Evolutionary conservation across 1,140 invertebrate species (phyloP).

Genomic region (Theocolax elegans): DNA sequence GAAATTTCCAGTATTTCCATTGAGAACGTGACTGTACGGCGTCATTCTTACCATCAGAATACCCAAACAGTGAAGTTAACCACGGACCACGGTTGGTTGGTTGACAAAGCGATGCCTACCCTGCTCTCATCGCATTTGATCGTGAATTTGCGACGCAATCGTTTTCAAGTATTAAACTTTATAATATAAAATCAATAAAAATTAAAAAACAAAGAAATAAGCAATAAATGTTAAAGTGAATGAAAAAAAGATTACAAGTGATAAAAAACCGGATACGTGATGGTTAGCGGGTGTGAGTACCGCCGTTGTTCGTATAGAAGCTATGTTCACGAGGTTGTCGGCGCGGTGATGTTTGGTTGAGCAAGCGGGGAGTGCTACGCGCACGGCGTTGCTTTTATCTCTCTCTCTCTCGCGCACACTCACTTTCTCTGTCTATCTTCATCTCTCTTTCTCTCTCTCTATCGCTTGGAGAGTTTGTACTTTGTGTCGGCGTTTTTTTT

Average conservation of each 20-base stretch:
- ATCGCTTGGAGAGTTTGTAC: no score
- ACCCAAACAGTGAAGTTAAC: constrained; percentile 3
- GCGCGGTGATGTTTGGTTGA: constrained; percentile 26
- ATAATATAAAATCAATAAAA: no score
- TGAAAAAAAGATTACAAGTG: neutral
- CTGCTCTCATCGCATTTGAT: constrained; percentile 31
- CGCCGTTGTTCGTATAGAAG: neutral
- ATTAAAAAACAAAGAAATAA: no score
- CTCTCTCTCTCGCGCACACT: constrained; percentile 11
- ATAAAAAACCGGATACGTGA: constrained; percentile 6
- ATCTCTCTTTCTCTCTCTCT: no score
- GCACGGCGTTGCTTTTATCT: constrained; percentile 31
- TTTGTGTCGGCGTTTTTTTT: constrained; percentile 1
- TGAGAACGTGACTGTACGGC: neutral
- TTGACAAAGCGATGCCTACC: constrained; percentile 15
- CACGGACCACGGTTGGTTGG: no score
- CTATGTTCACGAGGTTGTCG: constrained; percentile 12
- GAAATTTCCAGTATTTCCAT: neutral
- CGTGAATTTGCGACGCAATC: neutral
- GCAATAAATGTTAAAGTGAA: neutral
- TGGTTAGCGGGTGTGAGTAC: constrained; percentile 12
- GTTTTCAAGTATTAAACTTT: no score
- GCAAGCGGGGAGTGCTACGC: neutral
- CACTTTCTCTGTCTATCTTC: no score
- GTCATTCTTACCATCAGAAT: no score